A percentile compares a stretch with the other conserved stretches of the same genome.
phyloP scores from a whole-genome alignment of 2,888 invertebrate species.

The Machimus atricapillus region DNA sequence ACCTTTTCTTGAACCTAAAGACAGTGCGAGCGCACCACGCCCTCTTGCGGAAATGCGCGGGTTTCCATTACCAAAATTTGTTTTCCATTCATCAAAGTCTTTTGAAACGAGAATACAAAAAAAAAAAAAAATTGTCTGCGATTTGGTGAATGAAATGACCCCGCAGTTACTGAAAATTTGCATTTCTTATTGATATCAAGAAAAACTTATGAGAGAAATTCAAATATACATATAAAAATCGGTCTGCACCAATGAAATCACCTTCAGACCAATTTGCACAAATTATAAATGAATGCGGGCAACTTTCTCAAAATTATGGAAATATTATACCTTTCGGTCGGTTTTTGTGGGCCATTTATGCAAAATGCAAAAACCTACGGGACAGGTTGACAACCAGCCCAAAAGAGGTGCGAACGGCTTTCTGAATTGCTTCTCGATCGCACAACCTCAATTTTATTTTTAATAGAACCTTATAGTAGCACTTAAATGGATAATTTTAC shows the following conservation, averaged over 20 bases:
- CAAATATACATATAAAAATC: not conserved
- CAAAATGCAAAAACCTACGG: not conserved
- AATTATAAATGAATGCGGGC: not conserved
- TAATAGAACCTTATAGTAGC: not conserved
- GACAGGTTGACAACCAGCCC: not conserved
- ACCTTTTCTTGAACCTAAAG: not conserved
- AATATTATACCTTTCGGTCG: not conserved
- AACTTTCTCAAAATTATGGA: not conserved
- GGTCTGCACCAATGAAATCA: not conserved
- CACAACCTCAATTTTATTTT: not conserved
- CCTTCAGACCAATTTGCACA: not conserved
- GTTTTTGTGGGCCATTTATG: not conserved
- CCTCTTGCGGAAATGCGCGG: constrained; percentile 14
- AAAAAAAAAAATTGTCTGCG: not conserved
- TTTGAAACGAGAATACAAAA: not conserved
- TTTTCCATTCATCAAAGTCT: not conserved
- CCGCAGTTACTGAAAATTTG: not conserved
- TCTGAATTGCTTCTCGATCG: not conserved
- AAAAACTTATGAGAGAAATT: not conserved
- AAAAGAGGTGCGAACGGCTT: not conserved
- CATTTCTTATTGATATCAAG: not conserved
- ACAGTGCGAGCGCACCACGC: not conserved
- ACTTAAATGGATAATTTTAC: not conserved
- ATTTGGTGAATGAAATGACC: not conserved
- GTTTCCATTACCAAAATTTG: not conserved